Base-by-base conservation (phyloP, 1,140 invertebrate genomes). In the Cotesia typhae region DNA sequence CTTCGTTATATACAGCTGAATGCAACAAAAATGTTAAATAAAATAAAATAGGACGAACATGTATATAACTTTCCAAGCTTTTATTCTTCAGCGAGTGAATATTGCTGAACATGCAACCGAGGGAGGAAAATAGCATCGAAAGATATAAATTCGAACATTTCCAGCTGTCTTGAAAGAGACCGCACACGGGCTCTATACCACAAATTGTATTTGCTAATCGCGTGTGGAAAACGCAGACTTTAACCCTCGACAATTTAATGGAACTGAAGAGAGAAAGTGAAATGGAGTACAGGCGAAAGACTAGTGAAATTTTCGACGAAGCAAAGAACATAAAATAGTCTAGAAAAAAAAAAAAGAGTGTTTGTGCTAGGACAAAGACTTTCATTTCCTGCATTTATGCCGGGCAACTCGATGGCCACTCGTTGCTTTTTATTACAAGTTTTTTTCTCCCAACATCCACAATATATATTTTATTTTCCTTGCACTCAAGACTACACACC, bases 141-240 rank as follows among this genome's bases (percentile, higher is more conserved):
- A 57, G 17, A 12, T 41, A 74, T 74, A 38, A 68, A 67, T 71
- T 53, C 57, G n/a, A 61, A 70, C 12, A 61, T 64, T 51, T 35
- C 3, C 20, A 41, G 35, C n/a, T 38, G 47, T 36, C 69, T 55
- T 71, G 71, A 57, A 67, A 74, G 51, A 64, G 70, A 52, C 73
- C 41, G 17, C 51, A 63, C 47, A 63, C 47, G 14, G 67, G 72
- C 37, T 60, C 38, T 72, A 74, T 76, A 81, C 82, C 82, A 73
- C 83, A 84, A 83, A 85, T 85, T 85, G 81, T 84, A 83, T 85
- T 84, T 85, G 80, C 78, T 57, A 37, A 52, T 68, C 63, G 72
- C 20, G 75, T 71, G 79, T 79, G 81, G 79, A 79, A 82, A 82
- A 80, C 74, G 76, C 76, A 67, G 67, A 74, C 73, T 59, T 59